phyloP scores from a whole-genome alignment of 2,797 vertebrate genomes.

The Xerus rutilus region DNA sequence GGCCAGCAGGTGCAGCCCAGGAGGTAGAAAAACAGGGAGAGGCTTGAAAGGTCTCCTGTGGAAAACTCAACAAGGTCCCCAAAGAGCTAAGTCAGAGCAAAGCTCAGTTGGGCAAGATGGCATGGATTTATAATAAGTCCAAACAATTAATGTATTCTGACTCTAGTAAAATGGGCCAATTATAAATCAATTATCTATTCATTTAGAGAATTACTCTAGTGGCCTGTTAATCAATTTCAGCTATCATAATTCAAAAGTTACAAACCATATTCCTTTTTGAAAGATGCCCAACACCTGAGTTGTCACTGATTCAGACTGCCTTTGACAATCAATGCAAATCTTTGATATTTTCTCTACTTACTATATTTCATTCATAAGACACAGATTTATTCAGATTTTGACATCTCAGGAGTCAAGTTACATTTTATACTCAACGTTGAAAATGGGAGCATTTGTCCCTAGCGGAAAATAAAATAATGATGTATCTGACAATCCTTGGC shows the following conservation, averaged over 20 bases:
- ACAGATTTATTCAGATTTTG: conserved; percentile 30
- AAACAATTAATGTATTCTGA: conserved; percentile 39
- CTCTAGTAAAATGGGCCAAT: conserved; percentile 50
- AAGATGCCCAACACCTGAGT: background rate
- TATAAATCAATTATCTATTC: conserved; percentile 62
- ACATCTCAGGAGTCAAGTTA: conserved; percentile 55
- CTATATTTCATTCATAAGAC: background rate
- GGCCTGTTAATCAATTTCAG: conserved; percentile 53
- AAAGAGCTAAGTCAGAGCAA: background rate
- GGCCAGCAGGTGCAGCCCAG: background rate
- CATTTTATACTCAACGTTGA: background rate
- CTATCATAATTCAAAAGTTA: conserved; percentile 29
- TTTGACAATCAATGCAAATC: background rate
- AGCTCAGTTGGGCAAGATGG: background rate
- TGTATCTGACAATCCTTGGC: background rate
- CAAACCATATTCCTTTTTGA: background rate
- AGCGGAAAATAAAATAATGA: conserved; percentile 44
- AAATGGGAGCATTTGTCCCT: background rate
- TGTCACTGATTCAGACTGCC: background rate
- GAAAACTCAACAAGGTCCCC: background rate
- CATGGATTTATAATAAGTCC: conserved; percentile 42
- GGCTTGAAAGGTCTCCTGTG: background rate
- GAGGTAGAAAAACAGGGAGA: background rate
- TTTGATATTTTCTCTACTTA: conserved; percentile 23
- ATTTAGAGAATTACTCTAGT: conserved; percentile 42